Evolutionary conservation across 92 coral and sea anemone species (phyloP), one percentile per base, ranked within the genome.

Genomic region (Plumapathes pennacea): DNA sequence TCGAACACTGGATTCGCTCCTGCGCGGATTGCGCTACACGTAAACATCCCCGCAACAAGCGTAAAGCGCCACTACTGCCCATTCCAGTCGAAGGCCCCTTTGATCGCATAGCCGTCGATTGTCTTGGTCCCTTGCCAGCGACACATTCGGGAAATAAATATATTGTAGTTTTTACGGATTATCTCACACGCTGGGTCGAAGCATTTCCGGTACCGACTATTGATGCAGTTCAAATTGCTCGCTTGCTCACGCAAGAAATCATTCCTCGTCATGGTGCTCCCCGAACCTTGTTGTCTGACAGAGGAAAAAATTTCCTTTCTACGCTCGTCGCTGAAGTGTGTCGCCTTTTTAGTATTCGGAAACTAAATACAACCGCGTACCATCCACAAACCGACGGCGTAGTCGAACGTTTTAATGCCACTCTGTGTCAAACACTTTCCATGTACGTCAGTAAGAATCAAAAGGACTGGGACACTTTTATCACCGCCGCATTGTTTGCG

Each of bases 251-350:
- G 0, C 56, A 66, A 17, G 60, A 64, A 30, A 51, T 81, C 31
- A 54, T 84, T 20, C 24, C 71, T 8, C 48, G 73, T n/a, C 82
- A 71, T 44, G 74, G 82, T 0, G 76, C 85, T 0, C 78, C 85
- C 7, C 4, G 62, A 19, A 54, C 60, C 1, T 30, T 84, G 7
- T 64, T 84, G 19, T 84, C 81, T 30, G 82, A 84, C 25, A 40
- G 82, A 39, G 85, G 90, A 15, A 60, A 38, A 4, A 78, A 72
- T 38, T 78, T 78, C 39, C 32, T 78, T 25, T 84, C 90, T 1
- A 42, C 26, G 6, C 38, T 72, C 5, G 64, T 84, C 0, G 47
- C 49, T 24, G 85, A 78, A 34, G 86, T 85, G 1, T 85, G 91
- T 33, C 72, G 60, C 14, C 21, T 78, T 12, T 72, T 68, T 40